These are phyloP conservation scores for Tenebrio molitor DNA, from an alignment of 1,140 invertebrate species.

Conservation along the genomic window DNA sequence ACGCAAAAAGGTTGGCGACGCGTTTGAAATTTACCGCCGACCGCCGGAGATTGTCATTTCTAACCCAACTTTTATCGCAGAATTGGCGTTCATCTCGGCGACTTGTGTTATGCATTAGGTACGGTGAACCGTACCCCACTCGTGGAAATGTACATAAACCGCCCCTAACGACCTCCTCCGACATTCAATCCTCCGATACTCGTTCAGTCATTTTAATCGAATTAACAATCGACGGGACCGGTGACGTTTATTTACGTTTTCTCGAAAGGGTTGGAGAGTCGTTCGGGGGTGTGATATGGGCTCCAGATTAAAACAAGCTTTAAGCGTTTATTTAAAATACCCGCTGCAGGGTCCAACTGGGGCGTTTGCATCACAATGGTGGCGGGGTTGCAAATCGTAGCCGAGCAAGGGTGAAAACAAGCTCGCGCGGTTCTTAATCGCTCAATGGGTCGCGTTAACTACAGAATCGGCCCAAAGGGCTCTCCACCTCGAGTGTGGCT, in stretches of 20 bases:
- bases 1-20: too few species aligned
- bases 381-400: conserved; percentile 38
- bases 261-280: background rate
- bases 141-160: too few species aligned
- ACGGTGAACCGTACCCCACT: too few species aligned
- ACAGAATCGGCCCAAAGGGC: conserved; percentile 36
- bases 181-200: conserved; percentile 1
- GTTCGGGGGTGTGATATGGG: conserved; percentile 34
- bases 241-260: background rate
- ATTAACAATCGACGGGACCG: background rate
- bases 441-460: conserved; percentile 58
- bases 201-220: conserved; percentile 2
- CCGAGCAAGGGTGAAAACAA: conserved; percentile 55
- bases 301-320: conserved; percentile 1
- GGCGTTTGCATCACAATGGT: conserved; percentile 42
- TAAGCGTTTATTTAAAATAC: conserved; percentile 30
- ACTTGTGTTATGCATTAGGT: too few species aligned
- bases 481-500: conserved; percentile 11
- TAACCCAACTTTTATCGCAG: too few species aligned
- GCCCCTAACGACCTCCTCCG: background rate
- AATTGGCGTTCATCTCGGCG: too few species aligned
- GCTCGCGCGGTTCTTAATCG: conserved; percentile 54
- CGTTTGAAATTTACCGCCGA: too few species aligned
- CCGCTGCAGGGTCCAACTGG: conserved; percentile 11
- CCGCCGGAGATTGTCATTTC: too few species aligned